A percentile compares a stretch with the other conserved stretches of the same genome.
Evolutionary conservation across 2,797 vertebrate genomes (phyloP).

Genomic region (Lepus townsendii): DNA sequence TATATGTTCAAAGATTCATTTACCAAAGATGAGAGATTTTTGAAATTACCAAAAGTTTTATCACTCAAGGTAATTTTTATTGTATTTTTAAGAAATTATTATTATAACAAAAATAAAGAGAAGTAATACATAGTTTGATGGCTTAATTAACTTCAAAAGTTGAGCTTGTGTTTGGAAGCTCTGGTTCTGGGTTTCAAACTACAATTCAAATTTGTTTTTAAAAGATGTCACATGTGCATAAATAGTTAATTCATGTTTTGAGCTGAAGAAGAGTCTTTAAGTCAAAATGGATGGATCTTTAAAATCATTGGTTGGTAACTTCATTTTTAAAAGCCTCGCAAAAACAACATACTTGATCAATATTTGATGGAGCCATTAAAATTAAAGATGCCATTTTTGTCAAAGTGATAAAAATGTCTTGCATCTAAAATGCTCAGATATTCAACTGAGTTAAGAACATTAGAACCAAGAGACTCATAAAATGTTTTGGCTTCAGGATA

Average conservation of each 20-base stretch:
- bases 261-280: conserved; percentile 36
- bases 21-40: not conserved
- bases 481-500: conserved; percentile 79
- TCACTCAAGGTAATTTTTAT: not conserved
- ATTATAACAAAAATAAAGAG: not conserved
- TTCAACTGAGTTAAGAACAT: conserved; percentile 86
- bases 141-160: not conserved
- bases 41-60: not conserved
- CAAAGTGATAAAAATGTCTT: conserved; percentile 83
- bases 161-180: not conserved
- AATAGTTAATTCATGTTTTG: conserved; percentile 16
- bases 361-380: conserved; percentile 85
- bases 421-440: conserved; percentile 83
- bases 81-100: not conserved
- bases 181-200: not conserved
- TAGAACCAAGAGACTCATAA: conserved; percentile 85
- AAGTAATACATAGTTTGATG: not conserved
- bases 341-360: conserved; percentile 75
- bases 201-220: conserved; percentile 15
- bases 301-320: not conserved
- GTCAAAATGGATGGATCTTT: not conserved
- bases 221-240: not conserved
- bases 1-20: not conserved
- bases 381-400: conserved; percentile 83
- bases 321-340: conserved; percentile 68